Evolutionary conservation across 2,113 vertebrate genomes (phyloP), one percentile per base, ranked within the genome.

Genomic region (Macaca nemestrina): DNA sequence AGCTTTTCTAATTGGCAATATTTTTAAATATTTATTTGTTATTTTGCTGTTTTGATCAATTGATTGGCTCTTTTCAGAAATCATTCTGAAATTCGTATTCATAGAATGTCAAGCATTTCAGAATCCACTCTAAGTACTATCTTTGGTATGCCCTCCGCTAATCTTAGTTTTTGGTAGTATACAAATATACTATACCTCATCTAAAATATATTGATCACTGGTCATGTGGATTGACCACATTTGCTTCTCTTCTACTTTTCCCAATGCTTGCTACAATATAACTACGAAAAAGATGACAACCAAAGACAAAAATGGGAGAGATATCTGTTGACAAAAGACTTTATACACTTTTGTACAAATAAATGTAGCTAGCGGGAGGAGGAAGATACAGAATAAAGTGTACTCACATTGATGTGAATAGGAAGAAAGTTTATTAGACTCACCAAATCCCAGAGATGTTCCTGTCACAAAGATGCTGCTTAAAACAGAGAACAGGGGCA

Each of bases 11-110:
- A 90, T 88, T 85, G 76, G 86, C 35, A 84, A 59, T 87, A 70
- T 73, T 94, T 70, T 52, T 30, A 88, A 93, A 85, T 85, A 90
- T 64, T 94, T 90, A 57, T 43, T 93, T 64, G 88, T 90, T 90
- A 94, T 76, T 84, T 67, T 90, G 13, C 35, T 96, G 32, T 92
- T 97, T 86, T 93, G 95, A 79, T 70, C 75, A 84, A 72, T 50
- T 81, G 55, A 88, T 67, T 84, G 64, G 20, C 7, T 96, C 40
- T 80, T 95, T 93, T 78, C 76, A 90, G 70, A 70, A 25, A 40
- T 2, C 11, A 55, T 16, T 88, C 8, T 93, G 1, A 43, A 93
- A 92, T 88, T 64, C n/a, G 72, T 93, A 90, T 90, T 84, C 35
- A 57, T 11, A 90, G 40, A 84, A 11, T 20, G 3, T n/a, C 9